Percentiles rank a stretch among this genome's conserved stretches.
Conservation (phyloP, 2,797 vertebrate genomes). For the Sebastes paucispinis region DNA sequence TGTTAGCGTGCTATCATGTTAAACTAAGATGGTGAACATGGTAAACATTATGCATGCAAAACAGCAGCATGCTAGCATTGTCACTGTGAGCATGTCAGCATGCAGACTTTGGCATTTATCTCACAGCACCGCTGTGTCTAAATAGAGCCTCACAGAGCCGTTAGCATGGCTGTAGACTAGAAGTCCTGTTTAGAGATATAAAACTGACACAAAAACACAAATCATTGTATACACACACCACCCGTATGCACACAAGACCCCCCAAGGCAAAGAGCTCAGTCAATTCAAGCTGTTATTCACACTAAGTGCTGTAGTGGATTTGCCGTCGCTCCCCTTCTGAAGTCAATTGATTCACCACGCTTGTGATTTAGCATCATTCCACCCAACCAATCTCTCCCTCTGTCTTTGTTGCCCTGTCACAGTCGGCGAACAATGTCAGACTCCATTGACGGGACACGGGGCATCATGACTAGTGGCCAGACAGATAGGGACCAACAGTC, state of each 20-base stretch:
- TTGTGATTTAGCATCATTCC: conserved; percentile 38
- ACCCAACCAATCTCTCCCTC: conserved; percentile 8
- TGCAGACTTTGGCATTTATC: background rate
- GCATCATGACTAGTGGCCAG: background rate
- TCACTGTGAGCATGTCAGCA: background rate
- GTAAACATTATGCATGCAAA: background rate
- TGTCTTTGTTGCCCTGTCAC: conserved; percentile 35
- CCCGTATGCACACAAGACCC: background rate
- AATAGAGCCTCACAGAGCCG: background rate
- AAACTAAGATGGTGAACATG: background rate
- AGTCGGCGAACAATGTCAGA: conserved; percentile 20
- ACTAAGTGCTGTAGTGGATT: conserved; percentile 49
- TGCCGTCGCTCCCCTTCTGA: conserved; percentile 14
- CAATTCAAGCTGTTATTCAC: conserved; percentile 57
- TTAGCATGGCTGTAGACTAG: background rate
- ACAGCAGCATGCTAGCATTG: background rate
- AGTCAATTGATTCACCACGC: conserved; percentile 52
- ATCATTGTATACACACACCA: background rate
- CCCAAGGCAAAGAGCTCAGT: conserved; percentile 44
- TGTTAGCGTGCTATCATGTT: background rate
- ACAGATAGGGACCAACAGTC: conserved; percentile 6
- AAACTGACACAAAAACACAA: conserved; percentile 6
- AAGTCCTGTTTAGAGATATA: background rate
- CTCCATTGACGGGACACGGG: conserved; percentile 12
- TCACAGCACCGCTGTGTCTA: background rate